Conservation (phyloP, 2,888 invertebrate species). For the Acholoe squamosa region DNA sequence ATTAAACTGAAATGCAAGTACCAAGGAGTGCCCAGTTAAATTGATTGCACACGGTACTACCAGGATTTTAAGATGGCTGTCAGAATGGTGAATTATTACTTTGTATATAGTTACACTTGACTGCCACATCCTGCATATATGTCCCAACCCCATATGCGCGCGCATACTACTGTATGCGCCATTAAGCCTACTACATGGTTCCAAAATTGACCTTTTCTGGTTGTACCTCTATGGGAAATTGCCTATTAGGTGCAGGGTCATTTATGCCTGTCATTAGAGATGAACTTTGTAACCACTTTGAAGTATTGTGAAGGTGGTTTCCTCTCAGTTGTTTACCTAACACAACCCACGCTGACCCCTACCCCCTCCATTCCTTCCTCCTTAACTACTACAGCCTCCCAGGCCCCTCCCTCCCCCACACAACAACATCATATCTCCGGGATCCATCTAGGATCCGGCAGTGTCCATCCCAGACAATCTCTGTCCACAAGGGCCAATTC, state of each 20-base stretch:
- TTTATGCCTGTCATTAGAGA: not conserved
- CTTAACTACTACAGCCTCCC: not conserved
- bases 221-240: too few species aligned
- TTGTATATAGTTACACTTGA: constrained; percentile 6
- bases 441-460: not conserved
- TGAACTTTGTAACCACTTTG: constrained; percentile 10
- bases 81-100: not conserved
- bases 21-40: too few species aligned
- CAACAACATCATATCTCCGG: constrained; percentile 9
- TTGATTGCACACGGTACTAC: too few species aligned
- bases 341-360: not conserved
- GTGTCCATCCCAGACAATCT: too few species aligned
- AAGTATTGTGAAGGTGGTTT: not conserved
- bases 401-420: not conserved
- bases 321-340: not conserved
- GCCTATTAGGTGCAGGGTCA: too few species aligned
- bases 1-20: too few species aligned
- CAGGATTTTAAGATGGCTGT: not conserved
- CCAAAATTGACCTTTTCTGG: too few species aligned
- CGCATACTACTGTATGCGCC: not conserved
- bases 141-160: not conserved
- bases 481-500: not conserved
- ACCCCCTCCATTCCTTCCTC: not conserved
- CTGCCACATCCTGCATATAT: constrained; percentile 10
- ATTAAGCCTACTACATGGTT: not conserved